These are phyloP conservation scores for Trisateles emortualis DNA, from an alignment of 2,888 invertebrate species.

Conservation along the genomic window DNA sequence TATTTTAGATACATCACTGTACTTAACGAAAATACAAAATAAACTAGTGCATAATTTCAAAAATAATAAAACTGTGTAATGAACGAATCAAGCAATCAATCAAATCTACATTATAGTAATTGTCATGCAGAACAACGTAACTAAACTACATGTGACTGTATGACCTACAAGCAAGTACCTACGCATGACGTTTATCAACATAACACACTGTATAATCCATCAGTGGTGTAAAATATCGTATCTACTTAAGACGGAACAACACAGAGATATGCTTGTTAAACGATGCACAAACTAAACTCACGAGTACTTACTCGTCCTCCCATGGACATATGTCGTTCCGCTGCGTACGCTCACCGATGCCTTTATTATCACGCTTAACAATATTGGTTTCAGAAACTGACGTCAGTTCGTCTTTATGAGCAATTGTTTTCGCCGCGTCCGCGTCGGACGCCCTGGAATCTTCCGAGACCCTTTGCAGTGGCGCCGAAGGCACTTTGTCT, in stretches of 20 bases:
- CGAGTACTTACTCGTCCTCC: slow-evolving; percentile 96
- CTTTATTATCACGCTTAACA: slow-evolving; percentile 78
- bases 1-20: slow-evolving; percentile 22
- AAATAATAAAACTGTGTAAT: slow-evolving; percentile 20
- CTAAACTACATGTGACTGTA: slow-evolving; percentile 4
- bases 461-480: slow-evolving; percentile 64
- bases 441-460: slow-evolving; percentile 65
- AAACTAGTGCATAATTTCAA: slow-evolving; percentile 31
- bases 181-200: slow-evolving; percentile 10
- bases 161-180: slow-evolving; percentile 22
- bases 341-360: slow-evolving; percentile 77
- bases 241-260: slow-evolving; percentile 23
- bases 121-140: slow-evolving; percentile 33
- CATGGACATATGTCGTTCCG: slow-evolving; percentile 96
- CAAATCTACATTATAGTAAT: slow-evolving; percentile 15
- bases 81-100: slow-evolving; percentile 19
- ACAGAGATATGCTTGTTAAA: slow-evolving; percentile 34
- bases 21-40: slow-evolving; percentile 16
- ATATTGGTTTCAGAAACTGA: slow-evolving; percentile 78
- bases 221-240: slow-evolving; percentile 18
- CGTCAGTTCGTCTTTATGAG: slow-evolving; percentile 78
- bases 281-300: slow-evolving; percentile 56
- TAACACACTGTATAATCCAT: slow-evolving; percentile 18
- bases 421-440: slow-evolving; percentile 72
- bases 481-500: slow-evolving; percentile 84